Conservation (phyloP, 2,888 invertebrate genomes). For the Papilio protenor region DNA sequence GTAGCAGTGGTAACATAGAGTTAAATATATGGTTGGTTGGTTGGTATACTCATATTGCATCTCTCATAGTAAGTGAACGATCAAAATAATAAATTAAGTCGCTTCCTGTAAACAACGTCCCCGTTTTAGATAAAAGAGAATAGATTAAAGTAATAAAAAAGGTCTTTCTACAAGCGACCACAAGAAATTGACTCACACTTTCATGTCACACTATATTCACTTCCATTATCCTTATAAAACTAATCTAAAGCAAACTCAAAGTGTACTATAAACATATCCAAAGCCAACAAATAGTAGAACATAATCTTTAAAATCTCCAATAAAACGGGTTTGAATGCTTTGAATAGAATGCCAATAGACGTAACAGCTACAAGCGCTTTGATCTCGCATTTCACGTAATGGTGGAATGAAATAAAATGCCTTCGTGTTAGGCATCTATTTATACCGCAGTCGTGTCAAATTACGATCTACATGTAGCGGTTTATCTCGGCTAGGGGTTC, state of each 20-base stretch:
- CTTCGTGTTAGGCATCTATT: slow-evolving; percentile 39
- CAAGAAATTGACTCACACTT: slow-evolving; percentile 33
- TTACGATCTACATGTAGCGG: slow-evolving; percentile 57
- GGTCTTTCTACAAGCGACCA: not conserved
- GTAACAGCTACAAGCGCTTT: slow-evolving; percentile 39
- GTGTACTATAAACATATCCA: slow-evolving; percentile 18
- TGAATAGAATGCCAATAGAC: slow-evolving; percentile 42
- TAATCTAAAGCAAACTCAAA: slow-evolving; percentile 17
- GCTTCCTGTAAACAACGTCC: not conserved
- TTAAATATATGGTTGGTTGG: too few relatives aligned
- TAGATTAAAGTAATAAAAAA: slow-evolving; percentile 7
- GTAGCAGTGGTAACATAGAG: too few relatives aligned
- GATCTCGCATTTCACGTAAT: slow-evolving; percentile 43
- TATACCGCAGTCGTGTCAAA: slow-evolving; percentile 46
- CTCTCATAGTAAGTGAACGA: not conserved
- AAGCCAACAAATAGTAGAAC: slow-evolving; percentile 33
- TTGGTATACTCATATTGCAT: too few relatives aligned
- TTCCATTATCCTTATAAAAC: slow-evolving; percentile 12
- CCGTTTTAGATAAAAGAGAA: slow-evolving; percentile 7
- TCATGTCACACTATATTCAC: not conserved
- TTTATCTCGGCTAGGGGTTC: slow-evolving; percentile 66
- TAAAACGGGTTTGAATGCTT: slow-evolving; percentile 40
- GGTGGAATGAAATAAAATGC: slow-evolving; percentile 42
- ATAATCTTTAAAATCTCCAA: slow-evolving; percentile 40
- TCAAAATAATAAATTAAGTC: not conserved